Conservation (phyloP, 1,140 invertebrate species). For the Diuraphis noxia region DNA sequence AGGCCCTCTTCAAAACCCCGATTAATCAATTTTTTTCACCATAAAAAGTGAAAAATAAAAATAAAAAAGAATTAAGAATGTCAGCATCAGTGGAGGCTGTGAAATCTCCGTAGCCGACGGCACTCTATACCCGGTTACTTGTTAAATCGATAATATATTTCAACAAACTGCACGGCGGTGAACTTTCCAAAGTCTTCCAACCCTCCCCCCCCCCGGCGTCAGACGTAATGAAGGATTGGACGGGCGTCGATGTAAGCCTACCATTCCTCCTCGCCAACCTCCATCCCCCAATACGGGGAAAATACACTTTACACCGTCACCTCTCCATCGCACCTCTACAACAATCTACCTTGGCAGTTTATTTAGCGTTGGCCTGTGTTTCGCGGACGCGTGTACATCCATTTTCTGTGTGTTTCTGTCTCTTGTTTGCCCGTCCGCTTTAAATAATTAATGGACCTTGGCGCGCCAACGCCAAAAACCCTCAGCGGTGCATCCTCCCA, state of each 20-base stretch:
- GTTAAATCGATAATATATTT: conserved; percentile 15
- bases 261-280: background rate
- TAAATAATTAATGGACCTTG: conserved; percentile 52
- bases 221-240: background rate
- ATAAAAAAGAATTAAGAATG: background rate
- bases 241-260: background rate
- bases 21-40: background rate
- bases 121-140: background rate
- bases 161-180: background rate
- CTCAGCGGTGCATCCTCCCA: background rate
- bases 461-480: conserved; percentile 42
- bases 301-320: background rate
- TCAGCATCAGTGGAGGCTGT: background rate
- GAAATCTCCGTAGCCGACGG: background rate
- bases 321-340: background rate
- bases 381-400: conserved; percentile 36
- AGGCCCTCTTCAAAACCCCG: background rate
- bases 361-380: conserved; percentile 42
- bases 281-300: background rate
- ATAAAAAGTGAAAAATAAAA: background rate
- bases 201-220: background rate
- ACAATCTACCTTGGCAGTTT: background rate
- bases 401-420: conserved; percentile 35
- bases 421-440: conserved; percentile 46
- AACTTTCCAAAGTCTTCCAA: conserved; percentile 32